Conservation (phyloP, 2,113 vertebrate genomes). For the Scalopus aquaticus region DNA sequence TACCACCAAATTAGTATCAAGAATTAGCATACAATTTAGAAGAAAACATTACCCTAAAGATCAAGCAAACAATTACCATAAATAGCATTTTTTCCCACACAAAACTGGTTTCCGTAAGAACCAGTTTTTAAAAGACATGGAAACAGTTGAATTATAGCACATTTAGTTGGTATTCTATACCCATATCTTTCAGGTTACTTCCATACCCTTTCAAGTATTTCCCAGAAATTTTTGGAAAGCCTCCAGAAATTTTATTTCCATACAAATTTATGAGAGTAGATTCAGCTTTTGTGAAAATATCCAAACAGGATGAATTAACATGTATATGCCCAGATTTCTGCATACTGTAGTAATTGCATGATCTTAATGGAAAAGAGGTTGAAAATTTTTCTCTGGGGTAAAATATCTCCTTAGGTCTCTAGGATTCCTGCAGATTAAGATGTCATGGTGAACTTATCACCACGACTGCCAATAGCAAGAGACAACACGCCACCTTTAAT, state of each 20-base stretch:
- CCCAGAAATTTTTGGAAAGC: not conserved
- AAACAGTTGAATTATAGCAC: not conserved
- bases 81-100: not conserved
- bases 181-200: not conserved
- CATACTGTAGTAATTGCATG: not conserved
- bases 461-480: not conserved
- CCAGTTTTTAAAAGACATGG: not conserved
- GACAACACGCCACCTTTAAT: not conserved
- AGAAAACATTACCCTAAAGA: not conserved
- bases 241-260: not conserved
- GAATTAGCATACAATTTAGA: not conserved
- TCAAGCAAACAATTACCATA: not conserved
- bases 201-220: not conserved
- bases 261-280: conserved; percentile 2
- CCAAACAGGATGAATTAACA: conserved; percentile 13
- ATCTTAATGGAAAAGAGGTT: not conserved
- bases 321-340: not conserved
- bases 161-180: not conserved
- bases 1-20: not conserved
- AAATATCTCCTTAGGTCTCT: not conserved
- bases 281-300: conserved; percentile 29
- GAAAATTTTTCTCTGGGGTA: not conserved
- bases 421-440: not conserved
- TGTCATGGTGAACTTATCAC: not conserved
- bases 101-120: not conserved